Base-by-base conservation (phyloP, 2,888 invertebrate genomes). In the Pemphredon lugubris region DNA sequence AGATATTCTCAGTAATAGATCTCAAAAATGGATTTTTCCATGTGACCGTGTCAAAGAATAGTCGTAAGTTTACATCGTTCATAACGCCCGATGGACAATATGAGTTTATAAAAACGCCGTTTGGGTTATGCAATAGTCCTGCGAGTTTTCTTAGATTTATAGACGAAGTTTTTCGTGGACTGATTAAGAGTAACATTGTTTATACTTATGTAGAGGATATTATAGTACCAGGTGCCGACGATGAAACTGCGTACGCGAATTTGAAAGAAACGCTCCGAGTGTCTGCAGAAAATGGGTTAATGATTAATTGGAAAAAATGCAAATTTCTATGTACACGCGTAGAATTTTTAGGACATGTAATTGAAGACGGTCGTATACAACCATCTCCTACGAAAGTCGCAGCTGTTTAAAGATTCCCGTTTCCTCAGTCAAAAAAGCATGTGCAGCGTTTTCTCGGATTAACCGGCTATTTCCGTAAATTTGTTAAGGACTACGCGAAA, bases 11-110 rank as follows among this genome's bases (percentile, higher is more conserved):
- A n/a, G n/a, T n/a, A n/a, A n/a, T n/a, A n/a, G n/a, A n/a, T n/a
- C n/a, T n/a, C n/a, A n/a, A n/a, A n/a, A n/a, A n/a, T 2, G 66
- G 69, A 1, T 73, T 58, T n/a, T 58, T 53, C 0, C 67, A 70
- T 4, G 65, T 74, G 0, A 50, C 47, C 0, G 39, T 70, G 2
- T 21, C 37, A 2, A 23, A 39, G 14, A 39, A 51, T n/a, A 23
- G 39, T 3, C 20, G 20, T 1, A 37, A 51, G 7, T 51, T 39
- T 11, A 51, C 51, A 0, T 34, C 51, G 0, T 54, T 54, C n/a
- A 21, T 40, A n/a, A 54, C 42, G 4, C 54, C 16, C 1, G 30
- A 32, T 4, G 54, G 16, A 4, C 42, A 54, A n/a, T 40, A 30
- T 14, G 54, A 42, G 2, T 54, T 42, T 13, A 4, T 18, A 13